phyloP scores from a whole-genome alignment of 30 jellyfish, hydroid and myxozoan genomes.

The Chironex yamaguchii region DNA sequence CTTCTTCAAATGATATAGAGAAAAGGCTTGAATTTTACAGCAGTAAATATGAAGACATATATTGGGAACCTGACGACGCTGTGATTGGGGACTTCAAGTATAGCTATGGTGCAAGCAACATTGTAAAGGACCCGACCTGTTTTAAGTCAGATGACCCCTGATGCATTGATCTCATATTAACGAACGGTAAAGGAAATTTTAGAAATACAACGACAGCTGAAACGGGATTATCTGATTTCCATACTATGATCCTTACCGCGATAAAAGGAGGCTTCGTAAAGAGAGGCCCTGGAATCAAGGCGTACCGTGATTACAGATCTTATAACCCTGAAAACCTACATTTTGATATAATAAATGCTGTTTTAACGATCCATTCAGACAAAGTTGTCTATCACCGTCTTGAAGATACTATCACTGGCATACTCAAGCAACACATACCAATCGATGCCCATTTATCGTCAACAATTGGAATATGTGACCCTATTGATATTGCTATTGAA shows the following conservation, averaged over 20 bases:
- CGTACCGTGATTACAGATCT: conserved; percentile 14
- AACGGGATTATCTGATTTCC: conserved; percentile 64
- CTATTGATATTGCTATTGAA: too few species aligned
- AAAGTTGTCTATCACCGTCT: too few species aligned
- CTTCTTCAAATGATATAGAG: conserved; percentile 31
- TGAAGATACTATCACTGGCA: too few species aligned
- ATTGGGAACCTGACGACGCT: conserved; percentile 3
- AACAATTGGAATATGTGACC: too few species aligned
- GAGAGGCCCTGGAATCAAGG: background rate
- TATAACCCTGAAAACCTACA: too few species aligned
- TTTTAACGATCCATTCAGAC: too few species aligned
- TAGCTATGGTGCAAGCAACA: background rate
- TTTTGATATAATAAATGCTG: too few species aligned
- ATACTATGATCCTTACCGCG: background rate
- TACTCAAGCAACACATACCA: too few species aligned
- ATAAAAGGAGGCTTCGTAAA: conserved; percentile 42
- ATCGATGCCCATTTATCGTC: too few species aligned
- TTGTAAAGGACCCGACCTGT: conserved; percentile 38
- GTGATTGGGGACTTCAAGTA: conserved; percentile 19
- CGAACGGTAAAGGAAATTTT: conserved; percentile 31
- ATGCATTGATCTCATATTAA: conserved; percentile 47
- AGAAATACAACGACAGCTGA: conserved; percentile 15
- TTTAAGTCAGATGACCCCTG: conserved; percentile 34
- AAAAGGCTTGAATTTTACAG: conserved; percentile 3
- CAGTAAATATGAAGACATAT: conserved; percentile 6